Evolutionary conservation across 2,113 vertebrate genomes (phyloP).

Genomic region (Pelecanoides urinatrix): DNA sequence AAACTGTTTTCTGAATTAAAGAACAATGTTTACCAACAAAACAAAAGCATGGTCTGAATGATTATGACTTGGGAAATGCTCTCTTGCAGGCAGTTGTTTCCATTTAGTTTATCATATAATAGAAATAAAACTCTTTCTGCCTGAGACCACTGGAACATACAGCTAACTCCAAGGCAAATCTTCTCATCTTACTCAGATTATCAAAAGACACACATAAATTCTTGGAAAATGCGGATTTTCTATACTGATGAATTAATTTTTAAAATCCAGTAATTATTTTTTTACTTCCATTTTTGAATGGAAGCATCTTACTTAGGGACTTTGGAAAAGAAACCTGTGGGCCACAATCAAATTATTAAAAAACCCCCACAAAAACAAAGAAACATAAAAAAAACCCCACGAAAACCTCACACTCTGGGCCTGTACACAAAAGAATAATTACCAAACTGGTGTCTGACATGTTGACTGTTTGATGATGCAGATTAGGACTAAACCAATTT

Average conservation of each 20-base stretch:
- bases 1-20: conserved; percentile 72
- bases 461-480: neutral
- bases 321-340: neutral
- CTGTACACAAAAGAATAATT: neutral
- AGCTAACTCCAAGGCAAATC: neutral
- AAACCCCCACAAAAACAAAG: neutral
- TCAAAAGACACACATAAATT: neutral
- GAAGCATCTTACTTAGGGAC: neutral
- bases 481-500: neutral
- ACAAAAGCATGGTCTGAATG: neutral
- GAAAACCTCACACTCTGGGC: neutral
- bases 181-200: neutral
- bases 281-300: neutral
- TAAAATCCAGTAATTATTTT: neutral
- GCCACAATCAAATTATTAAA: neutral
- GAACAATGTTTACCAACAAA: conserved; percentile 41
- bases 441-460: neutral
- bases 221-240: neutral
- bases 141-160: neutral
- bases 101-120: neutral
- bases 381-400: too few relatives aligned
- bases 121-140: neutral
- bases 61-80: neutral
- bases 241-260: neutral
- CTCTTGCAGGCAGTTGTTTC: neutral